Evolutionary conservation across 2,888 invertebrate species (phyloP), one percentile per base, ranked within the genome.

Genomic region (Limnephilus marmoratus): DNA sequence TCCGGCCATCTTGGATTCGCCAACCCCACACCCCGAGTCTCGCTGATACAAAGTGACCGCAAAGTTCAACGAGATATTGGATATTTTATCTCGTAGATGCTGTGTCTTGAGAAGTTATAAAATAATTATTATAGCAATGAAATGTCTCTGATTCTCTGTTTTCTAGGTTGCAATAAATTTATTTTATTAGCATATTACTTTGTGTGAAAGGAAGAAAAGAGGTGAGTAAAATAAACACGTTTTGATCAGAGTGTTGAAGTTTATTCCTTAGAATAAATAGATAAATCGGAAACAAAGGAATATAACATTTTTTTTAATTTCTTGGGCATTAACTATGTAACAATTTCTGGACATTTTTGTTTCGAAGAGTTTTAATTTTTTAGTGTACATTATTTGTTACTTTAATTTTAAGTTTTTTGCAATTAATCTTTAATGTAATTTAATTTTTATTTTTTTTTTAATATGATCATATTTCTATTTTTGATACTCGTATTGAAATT

Each of bases 1-100:
- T 93, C 92, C 95, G 94, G 96, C 96, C 96, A 96, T 96, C 95
- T 96, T 96, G 96, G 95, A 95, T 95, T 95, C 94, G 53, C 80
- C 91, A 91, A 95, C 95, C 93, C 95, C 96, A 95, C 95, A 95
- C 95, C 91, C 92, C 81, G 80, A n/a, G n/a, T 68, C 24, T 87
- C 80, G 15, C 68, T 31, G 68, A 88, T 80, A 88, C 88, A 80
- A 68, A 68, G 80, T 88, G 88, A 68, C 53, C 86, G 45, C 37
- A 86, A 86, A 45, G 86, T 86, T 83, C 37, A 68, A 68, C 68
- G n/a, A n/a, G 68, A 24, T 68, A 68, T 68, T 68, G 68, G 24
- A n/a, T 31, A 34, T 82, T 82, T 82, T 34, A 18, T 18, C 18
- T 82, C 82, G 31, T 18, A 82, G 34, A 13, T 34, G 31, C 34